Evolutionary conservation across 2,888 invertebrate genomes (phyloP).

Genomic region (Arctia plantaginis): DNA sequence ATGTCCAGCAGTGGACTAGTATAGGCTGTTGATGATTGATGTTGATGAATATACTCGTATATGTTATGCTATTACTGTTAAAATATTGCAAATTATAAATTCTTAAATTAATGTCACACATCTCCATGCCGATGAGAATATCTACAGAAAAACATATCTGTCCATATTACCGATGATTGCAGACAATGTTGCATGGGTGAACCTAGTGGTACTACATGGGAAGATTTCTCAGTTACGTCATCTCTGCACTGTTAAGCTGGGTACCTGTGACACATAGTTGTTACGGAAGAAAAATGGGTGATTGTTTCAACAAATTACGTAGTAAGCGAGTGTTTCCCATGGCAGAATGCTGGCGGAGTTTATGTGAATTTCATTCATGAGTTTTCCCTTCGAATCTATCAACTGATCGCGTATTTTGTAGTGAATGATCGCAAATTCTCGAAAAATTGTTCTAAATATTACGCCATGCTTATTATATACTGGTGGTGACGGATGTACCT

Average conservation of each 20-base stretch:
- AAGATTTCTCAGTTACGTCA: conserved; percentile 46
- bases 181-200: background rate
- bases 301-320: conserved; percentile 51
- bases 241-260: conserved; percentile 38
- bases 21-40: too few species aligned
- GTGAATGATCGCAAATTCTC: background rate
- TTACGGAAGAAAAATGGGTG: conserved; percentile 39
- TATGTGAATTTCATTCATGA: conserved; percentile 47
- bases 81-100: background rate
- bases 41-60: too few species aligned
- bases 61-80: too few species aligned
- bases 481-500: background rate
- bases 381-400: conserved; percentile 34
- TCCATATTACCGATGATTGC: background rate
- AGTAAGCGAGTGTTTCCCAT: conserved; percentile 51
- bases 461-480: background rate
- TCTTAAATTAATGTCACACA: too few species aligned
- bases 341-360: conserved; percentile 30
- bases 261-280: conserved; percentile 41
- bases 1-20: too few species aligned
- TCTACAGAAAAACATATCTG: too few species aligned
- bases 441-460: background rate
- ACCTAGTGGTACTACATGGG: conserved; percentile 24
- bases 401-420: background rate
- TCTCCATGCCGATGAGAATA: too few species aligned